Evolutionary conservation across 2,113 vertebrate genomes (phyloP), one percentile per base, ranked within the genome.

Genomic region (Oncorhynchus mykiss): DNA sequence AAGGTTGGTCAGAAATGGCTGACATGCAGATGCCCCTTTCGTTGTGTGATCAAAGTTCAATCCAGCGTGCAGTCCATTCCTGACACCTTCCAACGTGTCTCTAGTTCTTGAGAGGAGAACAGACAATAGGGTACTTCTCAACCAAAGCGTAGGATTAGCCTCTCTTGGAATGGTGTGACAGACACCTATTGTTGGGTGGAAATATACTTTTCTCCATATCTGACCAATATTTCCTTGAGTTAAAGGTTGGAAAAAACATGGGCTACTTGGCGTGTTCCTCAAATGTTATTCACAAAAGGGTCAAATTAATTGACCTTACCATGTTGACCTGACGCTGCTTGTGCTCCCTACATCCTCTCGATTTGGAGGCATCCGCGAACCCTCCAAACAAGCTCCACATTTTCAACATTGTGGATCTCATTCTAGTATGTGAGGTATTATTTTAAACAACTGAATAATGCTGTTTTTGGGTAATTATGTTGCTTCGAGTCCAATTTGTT

Each of bases 11-110:
- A 75, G 76, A 66, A 66, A 24, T 48, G 39, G 31, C 75, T 80
- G 83, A 80, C 72, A 77, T 72, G 72, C 78, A 75, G 73, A 76
- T 71, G 66, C 60, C 72, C 70, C 60, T 72, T 77, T 68, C 71
- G 71, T 66, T 70, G 71, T 68, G 13, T 39, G 67, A 76, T 71
- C 75, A 74, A 78, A 80, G 24, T 51, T 14, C 49, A 51, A 16
- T 51, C 3, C 31, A 57, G 51, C 5, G 20, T 60, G n/a, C 24
- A 34, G 34, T 24, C 34, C 31, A 22, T 54, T 51, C 49, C n/a
- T n/a, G 24, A 71, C 45, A 13, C 29, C 73, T 65, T 59, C 20
- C 27, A 18, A 60, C 2, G n/a, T 60, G 59, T 60, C 59, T 51
- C 49, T 51, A 60, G 4, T 60, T 60, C n/a, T 60, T 60, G 59